These are phyloP conservation scores for Morpho deidamia DNA, from an alignment of 2,888 invertebrate species.

Conservation along the genomic window DNA sequence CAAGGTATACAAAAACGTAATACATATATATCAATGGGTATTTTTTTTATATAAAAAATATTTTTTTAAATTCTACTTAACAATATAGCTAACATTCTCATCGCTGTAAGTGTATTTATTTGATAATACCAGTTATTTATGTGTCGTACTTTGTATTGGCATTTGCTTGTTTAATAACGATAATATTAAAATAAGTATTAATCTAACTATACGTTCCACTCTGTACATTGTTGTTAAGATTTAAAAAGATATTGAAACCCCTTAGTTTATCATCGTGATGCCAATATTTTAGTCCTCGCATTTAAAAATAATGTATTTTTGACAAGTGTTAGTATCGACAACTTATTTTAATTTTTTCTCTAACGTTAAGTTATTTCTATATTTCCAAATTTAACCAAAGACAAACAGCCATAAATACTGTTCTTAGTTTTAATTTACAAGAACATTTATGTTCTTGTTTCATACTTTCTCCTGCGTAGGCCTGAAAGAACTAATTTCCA, in stretches of 20 bases:
- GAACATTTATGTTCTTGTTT: too few species aligned
- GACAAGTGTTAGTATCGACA: conserved; percentile 4
- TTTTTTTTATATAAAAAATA: conserved; percentile 10
- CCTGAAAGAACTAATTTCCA: too few species aligned
- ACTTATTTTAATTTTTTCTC: too few species aligned
- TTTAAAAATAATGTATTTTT: conserved; percentile 32
- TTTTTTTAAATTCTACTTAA: conserved; percentile 9
- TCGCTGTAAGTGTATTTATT: conserved; percentile 44
- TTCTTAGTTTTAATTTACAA: too few species aligned
- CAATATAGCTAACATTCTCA: conserved; percentile 32
- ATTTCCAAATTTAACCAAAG: too few species aligned
- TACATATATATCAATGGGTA: too few species aligned
- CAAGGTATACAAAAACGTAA: too few species aligned
- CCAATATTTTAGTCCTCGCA: conserved; percentile 70
- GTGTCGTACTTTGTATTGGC: conserved; percentile 71
- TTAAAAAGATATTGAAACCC: conserved; percentile 1
- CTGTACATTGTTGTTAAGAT: conserved; percentile 33
- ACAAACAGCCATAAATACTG: too few species aligned
- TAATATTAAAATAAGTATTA: conserved; percentile 37
- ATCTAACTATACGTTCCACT: conserved; percentile 47
- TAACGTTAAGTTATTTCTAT: too few species aligned
- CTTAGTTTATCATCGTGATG: conserved; percentile 41
- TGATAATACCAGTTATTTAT: conserved; percentile 29
- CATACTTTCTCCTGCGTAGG: too few species aligned
- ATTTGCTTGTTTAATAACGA: conserved; percentile 44